phyloP scores from a whole-genome alignment of 2,797 vertebrate genomes.

The Acropternis orthonyx region DNA sequence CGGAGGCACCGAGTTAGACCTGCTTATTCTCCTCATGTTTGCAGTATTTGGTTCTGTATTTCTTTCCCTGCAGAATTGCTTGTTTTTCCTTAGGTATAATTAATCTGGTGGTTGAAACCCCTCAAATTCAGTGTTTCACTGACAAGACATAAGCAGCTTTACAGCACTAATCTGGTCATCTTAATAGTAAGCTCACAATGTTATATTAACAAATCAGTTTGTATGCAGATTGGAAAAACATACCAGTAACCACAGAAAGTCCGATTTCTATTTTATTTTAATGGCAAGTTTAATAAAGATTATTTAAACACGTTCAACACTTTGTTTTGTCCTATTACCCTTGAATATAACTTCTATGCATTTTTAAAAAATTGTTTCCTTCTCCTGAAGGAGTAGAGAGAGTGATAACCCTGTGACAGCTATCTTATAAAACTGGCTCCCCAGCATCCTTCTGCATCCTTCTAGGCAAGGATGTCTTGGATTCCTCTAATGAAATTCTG shows the following conservation, averaged over 20 bases:
- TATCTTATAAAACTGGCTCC: neutral
- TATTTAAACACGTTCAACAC: neutral
- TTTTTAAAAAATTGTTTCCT: neutral
- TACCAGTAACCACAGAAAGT: neutral
- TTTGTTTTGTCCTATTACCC: neutral
- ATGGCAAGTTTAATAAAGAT: neutral
- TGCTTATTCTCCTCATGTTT: neutral
- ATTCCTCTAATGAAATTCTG: neutral
- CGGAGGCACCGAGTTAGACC: neutral
- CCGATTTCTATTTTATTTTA: neutral
- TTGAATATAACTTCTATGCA: neutral
- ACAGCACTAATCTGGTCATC: neutral
- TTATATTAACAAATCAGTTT: neutral
- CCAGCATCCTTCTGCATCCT: neutral
- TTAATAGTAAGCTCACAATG: neutral
- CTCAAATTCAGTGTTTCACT: neutral
- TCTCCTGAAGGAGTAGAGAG: neutral
- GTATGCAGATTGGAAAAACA: neutral
- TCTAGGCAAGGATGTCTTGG: neutral
- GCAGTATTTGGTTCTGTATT: neutral
- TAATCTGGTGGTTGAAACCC: neutral
- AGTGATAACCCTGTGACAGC: neutral
- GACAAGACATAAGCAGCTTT: neutral
- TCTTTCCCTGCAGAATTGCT: neutral
- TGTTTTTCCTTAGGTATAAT: neutral